phyloP scores from a whole-genome alignment of 2,113 vertebrate species.

The Microcebus jonahi region DNA sequence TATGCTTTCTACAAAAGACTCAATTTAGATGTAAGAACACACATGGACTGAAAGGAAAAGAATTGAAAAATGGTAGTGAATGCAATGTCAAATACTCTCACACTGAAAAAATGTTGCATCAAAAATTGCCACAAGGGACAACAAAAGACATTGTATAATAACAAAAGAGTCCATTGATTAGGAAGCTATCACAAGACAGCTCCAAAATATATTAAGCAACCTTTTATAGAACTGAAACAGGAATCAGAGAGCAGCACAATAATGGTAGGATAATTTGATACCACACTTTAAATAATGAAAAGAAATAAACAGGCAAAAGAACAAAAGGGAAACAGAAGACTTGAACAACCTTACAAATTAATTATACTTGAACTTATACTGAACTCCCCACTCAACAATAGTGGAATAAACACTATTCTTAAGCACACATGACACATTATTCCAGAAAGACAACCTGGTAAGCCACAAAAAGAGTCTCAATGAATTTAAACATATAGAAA shows the following conservation, averaged over 20 bases:
- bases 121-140: not conserved
- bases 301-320: not conserved
- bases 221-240: not conserved
- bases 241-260: not conserved
- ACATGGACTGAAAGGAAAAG: not conserved
- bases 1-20: not conserved
- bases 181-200: not conserved
- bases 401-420: not conserved
- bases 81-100: not conserved
- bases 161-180: not conserved
- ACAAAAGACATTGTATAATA: not conserved
- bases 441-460: not conserved
- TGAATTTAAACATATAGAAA: not conserved
- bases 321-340: not conserved
- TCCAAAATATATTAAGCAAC: not conserved
- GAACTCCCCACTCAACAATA: not conserved
- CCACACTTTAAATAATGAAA: not conserved
- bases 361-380: not conserved
- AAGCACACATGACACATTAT: not conserved
- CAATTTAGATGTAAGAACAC: not conserved
- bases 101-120: not conserved
- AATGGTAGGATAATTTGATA: not conserved
- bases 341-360: not conserved
- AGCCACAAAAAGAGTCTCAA: not conserved
- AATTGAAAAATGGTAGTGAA: not conserved